Base-by-base conservation (phyloP, 1,140 invertebrate species). In the Gonatopus flavifemur region DNA sequence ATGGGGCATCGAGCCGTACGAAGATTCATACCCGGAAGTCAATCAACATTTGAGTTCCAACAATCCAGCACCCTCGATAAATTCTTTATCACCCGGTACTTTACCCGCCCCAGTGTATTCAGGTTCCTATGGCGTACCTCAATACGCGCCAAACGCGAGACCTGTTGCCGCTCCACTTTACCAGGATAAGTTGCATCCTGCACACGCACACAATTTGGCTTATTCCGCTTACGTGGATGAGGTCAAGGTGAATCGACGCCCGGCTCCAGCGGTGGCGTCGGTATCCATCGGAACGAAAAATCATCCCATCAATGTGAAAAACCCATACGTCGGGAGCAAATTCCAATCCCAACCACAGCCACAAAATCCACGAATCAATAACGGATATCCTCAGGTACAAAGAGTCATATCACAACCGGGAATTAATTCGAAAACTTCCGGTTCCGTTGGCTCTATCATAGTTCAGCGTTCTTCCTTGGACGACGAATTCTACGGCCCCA, bases 401-500 rank as follows among this genome's bases (percentile, higher is more conserved):
- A 46, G 42, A 2, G 4, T 49, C 20, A 18, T 41, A 51, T 25
- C 52, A 20, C 20, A 44, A n/a, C 0, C 30, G 19, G 32, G 32
- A 0, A 31, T 21, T 7, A 22, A 41, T 0, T 19, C 33, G 3
- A 40, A 41, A 12, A 44, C 41, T 24, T 4, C 19, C 31, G 7
- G 25, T 49, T 0, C 44, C 38, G 6, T 28, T 20, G 2, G 39
- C 52, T 0, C 37, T 22, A 5, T 51, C 62, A 2, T 32, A 44
- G 0, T 66, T 64, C 18, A n/a, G n/a, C n/a, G n/a, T n/a, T n/a
- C n/a, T n/a, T n/a, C n/a, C n/a, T n/a, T n/a, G n/a, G 81, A 81
- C 51, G 89, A 92, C 61, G 80, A 86, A 12, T 92, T 89, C 76
- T 93, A 91, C 67, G 85, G 84, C n/a, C 83, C 86, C 5, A 86